A percentile compares a stretch with the other conserved stretches of the same genome.
These are phyloP conservation scores for Desmophyllum pertusum DNA, from an alignment of 92 coral and sea anemone genomes.

Conservation along the genomic window DNA sequence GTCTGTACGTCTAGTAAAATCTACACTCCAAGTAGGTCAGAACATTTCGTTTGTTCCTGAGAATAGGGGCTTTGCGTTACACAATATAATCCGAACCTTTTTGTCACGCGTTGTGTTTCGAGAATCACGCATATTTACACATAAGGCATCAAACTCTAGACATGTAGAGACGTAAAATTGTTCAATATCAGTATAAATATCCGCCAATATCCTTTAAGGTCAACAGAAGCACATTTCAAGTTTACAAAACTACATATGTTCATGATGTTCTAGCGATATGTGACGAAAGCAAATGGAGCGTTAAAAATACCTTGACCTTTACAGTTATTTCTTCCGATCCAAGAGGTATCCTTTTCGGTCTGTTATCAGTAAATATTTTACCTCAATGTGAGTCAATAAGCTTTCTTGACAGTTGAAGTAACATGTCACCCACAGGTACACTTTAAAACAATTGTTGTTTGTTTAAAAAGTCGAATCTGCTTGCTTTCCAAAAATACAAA, in stretches of 20 bases:
- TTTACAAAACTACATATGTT: too few species aligned
- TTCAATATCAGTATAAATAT: neutral
- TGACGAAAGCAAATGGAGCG: slow-evolving; percentile 1
- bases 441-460: slow-evolving; percentile 23
- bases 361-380: slow-evolving; percentile 22
- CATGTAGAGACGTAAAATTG: neutral
- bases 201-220: neutral
- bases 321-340: neutral
- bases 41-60: neutral
- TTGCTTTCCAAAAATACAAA: neutral
- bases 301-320: slow-evolving; percentile 13
- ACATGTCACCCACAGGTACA: neutral
- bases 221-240: neutral
- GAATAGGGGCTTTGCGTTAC: slow-evolving; percentile 6
- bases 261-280: neutral
- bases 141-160: neutral
- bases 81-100: neutral
- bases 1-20: neutral
- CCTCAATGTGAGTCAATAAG: slow-evolving; percentile 14
- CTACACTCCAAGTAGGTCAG: neutral
- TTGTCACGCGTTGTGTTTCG: neutral
- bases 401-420: slow-evolving; percentile 18
- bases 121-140: neutral
- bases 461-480: neutral
- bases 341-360: neutral